Percentiles rank a stretch among this genome's conserved stretches.
Conservation (phyloP, 2,113 vertebrate species). For the Tympanuchus pallidicinctus region DNA sequence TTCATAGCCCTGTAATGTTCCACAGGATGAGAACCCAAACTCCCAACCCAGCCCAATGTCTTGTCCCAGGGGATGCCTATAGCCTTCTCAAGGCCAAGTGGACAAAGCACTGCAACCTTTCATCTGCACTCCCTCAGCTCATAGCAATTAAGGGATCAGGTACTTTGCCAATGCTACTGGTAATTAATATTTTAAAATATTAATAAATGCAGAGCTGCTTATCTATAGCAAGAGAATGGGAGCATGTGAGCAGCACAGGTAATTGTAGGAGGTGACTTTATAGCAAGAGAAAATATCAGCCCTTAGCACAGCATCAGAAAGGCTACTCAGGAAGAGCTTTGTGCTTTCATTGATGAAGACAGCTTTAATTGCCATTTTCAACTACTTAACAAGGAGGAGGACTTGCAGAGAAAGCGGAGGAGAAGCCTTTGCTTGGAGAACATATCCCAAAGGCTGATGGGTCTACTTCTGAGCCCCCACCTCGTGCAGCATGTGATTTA, state of each 20-base stretch:
- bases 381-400: fast-evolving
- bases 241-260: not conserved
- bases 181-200: not conserved
- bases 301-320: not conserved
- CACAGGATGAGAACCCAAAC: not conserved
- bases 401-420: not conserved
- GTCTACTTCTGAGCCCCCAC: not conserved
- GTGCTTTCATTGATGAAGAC: not conserved
- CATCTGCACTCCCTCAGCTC: not conserved
- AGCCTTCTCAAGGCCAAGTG: fast-evolving
- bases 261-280: not conserved
- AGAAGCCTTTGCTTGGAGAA: not conserved
- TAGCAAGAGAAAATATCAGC: not conserved
- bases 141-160: not conserved
- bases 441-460: fast-evolving
- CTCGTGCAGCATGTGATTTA: fast-evolving
- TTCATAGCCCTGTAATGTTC: fast-evolving
- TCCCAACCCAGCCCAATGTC: not conserved
- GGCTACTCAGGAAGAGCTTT: not conserved
- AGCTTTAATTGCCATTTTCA: not conserved
- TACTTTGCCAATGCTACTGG: not conserved
- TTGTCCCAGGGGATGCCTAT: not conserved
- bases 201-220: not conserved
- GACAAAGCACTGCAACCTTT: fast-evolving
- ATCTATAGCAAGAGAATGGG: not conserved